Evolutionary conservation across 2,113 vertebrate species (phyloP).

Genomic region (Microcebus jonahi): DNA sequence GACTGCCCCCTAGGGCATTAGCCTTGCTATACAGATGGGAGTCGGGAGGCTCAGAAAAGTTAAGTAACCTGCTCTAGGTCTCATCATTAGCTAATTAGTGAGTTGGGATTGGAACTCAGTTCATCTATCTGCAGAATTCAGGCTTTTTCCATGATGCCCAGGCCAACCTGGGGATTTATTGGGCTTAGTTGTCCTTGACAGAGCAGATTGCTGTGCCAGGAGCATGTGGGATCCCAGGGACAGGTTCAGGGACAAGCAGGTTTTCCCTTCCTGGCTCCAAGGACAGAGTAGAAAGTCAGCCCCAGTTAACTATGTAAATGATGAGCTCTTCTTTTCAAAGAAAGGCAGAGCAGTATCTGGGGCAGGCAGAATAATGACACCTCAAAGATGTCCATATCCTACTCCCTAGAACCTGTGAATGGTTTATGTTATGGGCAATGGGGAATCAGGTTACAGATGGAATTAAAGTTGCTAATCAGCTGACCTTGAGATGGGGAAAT

Average conservation of each 20-base stretch:
- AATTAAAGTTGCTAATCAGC: neutral
- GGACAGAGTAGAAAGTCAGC: neutral
- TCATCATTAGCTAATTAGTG: neutral
- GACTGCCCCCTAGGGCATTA: neutral
- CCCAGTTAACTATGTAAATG: neutral
- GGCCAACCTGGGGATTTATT: neutral
- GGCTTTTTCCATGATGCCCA: neutral
- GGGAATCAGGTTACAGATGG: neutral
- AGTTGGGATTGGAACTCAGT: neutral
- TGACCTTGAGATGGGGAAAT: neutral
- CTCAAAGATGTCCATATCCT: neutral
- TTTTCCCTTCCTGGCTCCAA: neutral
- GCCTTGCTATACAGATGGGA: neutral
- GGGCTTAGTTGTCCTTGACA: neutral
- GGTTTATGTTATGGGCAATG: neutral
- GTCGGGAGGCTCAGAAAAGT: neutral
- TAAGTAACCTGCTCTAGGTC: neutral
- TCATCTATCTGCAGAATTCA: neutral
- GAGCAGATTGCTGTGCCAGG: neutral
- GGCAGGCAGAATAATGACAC: neutral
- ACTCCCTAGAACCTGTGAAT: neutral
- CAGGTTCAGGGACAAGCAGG: neutral
- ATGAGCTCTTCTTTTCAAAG: neutral
- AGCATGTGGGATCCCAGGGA: neutral
- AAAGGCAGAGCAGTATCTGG: neutral